Evolutionary conservation across 2,888 invertebrate genomes (phyloP).

Genomic region (Drosophila maculinotata): DNA sequence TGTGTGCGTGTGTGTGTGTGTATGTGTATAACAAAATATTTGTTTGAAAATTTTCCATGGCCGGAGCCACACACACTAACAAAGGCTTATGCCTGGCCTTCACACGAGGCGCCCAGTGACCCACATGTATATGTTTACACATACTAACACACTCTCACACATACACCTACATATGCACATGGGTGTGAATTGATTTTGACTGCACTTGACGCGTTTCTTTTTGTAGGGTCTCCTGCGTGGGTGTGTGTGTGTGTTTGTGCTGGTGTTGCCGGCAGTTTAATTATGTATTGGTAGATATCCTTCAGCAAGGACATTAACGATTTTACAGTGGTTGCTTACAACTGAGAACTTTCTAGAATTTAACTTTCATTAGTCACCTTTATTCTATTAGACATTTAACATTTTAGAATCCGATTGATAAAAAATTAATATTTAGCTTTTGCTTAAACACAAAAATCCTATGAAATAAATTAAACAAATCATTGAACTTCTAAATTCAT

Average conservation of each 20-base stretch:
- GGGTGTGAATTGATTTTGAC: slow-evolving; percentile 18
- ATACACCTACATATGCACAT: too few relatives aligned
- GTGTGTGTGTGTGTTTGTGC: slow-evolving; percentile 4
- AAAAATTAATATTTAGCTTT: too few relatives aligned
- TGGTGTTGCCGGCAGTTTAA: slow-evolving; percentile 48
- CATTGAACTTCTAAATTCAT: too few relatives aligned
- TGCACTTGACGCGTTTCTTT: slow-evolving; percentile 1
- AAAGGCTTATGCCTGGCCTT: slow-evolving; percentile 41
- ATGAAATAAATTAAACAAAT: too few relatives aligned
- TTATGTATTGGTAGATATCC: slow-evolving; percentile 41
- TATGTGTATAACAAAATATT: slow-evolving; percentile 25
- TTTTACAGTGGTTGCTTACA: slow-evolving; percentile 16
- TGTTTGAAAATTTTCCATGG: slow-evolving; percentile 56
- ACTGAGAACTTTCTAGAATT: too few relatives aligned
- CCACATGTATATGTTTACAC: slow-evolving; percentile 32
- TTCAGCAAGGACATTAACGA: slow-evolving; percentile 61
- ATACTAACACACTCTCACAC: too few relatives aligned
- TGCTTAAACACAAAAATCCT: too few relatives aligned
- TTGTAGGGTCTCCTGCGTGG: not conserved
- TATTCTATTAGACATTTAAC: too few relatives aligned
- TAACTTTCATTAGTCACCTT: too few relatives aligned
- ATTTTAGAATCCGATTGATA: too few relatives aligned
- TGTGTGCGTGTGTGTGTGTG: slow-evolving; percentile 2
- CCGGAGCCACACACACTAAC: slow-evolving; percentile 14
- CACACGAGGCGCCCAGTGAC: slow-evolving; percentile 45